A percentile compares a stretch with the other conserved stretches of the same genome.
phyloP scores from a whole-genome alignment of 2,113 vertebrate genomes.

The Pontoporia blainvillei region DNA sequence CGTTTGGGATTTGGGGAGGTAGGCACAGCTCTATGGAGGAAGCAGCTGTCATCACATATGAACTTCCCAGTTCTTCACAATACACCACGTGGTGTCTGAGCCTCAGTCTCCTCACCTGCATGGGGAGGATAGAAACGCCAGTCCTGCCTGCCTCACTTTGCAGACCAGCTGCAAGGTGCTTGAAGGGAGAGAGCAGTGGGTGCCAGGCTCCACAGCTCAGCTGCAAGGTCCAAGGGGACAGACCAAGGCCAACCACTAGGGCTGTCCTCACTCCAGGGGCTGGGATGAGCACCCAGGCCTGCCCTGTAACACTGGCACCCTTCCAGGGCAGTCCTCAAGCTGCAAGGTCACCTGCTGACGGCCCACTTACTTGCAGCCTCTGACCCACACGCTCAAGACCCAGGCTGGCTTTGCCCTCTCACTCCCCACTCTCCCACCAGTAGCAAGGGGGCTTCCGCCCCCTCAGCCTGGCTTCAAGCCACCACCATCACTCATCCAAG shows the following conservation, averaged over 20 bases:
- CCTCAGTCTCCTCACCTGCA: not conserved
- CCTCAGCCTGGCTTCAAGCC: not conserved
- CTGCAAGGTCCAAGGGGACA: not conserved
- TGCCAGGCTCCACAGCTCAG: not conserved
- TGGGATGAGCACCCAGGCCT: not conserved
- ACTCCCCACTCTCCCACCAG: not conserved
- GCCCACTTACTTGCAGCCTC: not conserved
- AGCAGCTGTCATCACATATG: not conserved
- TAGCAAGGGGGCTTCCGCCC: not conserved
- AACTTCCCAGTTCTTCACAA: not conserved
- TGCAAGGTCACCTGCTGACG: not conserved
- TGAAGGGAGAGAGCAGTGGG: not conserved
- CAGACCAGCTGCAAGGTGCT: not conserved
- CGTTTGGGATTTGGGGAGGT: not conserved
- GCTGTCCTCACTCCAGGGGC: not conserved
- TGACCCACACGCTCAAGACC: rapidly evolving
- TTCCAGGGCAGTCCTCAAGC: not conserved
- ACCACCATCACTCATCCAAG: not conserved
- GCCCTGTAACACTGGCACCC: not conserved
- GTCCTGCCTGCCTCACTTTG: not conserved
- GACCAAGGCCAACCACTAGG: not conserved
- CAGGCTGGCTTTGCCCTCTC: not conserved
- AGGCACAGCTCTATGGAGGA: not conserved
- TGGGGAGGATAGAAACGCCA: not conserved
- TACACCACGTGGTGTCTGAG: not conserved